Conservation (phyloP, 2,888 invertebrate species). For the Drosophila nigritarsus region DNA sequence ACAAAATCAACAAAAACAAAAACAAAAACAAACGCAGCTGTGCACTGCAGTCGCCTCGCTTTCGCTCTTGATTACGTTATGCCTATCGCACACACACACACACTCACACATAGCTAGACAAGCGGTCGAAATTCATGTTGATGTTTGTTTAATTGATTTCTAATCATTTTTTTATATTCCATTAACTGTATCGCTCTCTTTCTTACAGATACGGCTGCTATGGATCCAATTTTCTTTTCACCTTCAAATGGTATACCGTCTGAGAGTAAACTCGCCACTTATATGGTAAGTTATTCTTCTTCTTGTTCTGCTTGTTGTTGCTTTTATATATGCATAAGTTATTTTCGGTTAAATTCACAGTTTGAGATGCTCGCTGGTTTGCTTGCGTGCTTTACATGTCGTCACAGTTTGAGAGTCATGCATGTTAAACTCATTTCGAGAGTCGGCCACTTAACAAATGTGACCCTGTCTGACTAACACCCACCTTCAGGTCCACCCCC, state of each 20-base stretch:
- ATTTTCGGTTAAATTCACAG: constrained; percentile 5
- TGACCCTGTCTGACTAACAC: constrained; percentile 22
- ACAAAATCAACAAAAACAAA: constrained; percentile 22
- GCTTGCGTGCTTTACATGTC: not conserved
- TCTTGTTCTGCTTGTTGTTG: not conserved
- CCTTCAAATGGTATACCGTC: constrained; percentile 91
- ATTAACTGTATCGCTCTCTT: constrained; percentile 18
- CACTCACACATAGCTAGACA: constrained; percentile 1
- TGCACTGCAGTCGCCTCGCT: constrained; percentile 16
- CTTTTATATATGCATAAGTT: not conserved
- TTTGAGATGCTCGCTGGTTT: constrained; percentile 12
- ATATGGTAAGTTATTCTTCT: constrained; percentile 88
- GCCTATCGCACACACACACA: constrained; percentile 5
- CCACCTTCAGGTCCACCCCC: not conserved
- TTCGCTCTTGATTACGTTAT: not conserved
- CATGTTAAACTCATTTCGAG: constrained; percentile 15
- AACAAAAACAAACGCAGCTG: constrained; percentile 23
- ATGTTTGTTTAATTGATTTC: constrained; percentile 79
- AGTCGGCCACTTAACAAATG: constrained; percentile 14
- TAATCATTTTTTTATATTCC: constrained; percentile 59
- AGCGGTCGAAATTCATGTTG: constrained; percentile 38
- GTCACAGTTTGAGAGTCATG: constrained; percentile 30
- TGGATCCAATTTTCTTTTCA: constrained; percentile 92
- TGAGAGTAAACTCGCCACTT: constrained; percentile 93
- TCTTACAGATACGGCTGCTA: constrained; percentile 85